Evolutionary conservation across 2,797 vertebrate genomes (phyloP).

Genomic region (Gallirallus australis): DNA sequence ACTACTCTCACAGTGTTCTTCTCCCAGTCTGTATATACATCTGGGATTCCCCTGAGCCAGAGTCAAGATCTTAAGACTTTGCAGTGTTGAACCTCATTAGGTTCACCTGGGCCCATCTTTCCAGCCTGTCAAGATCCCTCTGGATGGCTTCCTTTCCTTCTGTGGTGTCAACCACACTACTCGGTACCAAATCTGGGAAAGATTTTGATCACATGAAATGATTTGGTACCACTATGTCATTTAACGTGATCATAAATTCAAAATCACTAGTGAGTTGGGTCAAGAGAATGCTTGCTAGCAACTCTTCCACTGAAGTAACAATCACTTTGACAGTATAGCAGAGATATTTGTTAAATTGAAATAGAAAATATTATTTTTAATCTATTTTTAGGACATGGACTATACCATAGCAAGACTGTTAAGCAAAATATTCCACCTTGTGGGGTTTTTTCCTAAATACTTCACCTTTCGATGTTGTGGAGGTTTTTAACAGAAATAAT

Average conservation of each 20-base stretch:
- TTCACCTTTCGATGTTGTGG: neutral
- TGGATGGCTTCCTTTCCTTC: too few relatives aligned
- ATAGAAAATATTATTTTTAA: neutral
- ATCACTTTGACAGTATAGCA: neutral
- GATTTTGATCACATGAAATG: too few relatives aligned
- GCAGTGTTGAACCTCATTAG: too few relatives aligned
- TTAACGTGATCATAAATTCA: conserved; percentile 8
- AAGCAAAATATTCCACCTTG: neutral
- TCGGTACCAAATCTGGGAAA: too few relatives aligned
- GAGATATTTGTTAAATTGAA: neutral
- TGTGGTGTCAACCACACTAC: too few relatives aligned
- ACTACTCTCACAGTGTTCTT: too few relatives aligned
- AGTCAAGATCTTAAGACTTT: too few relatives aligned
- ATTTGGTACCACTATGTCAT: conserved; percentile 9
- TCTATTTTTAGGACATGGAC: neutral
- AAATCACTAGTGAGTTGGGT: neutral
- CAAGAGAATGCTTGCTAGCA: neutral
- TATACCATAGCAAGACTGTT: neutral
- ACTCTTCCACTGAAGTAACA: neutral
- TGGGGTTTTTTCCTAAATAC: neutral
- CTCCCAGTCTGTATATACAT: too few relatives aligned
- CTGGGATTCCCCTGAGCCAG: too few relatives aligned
- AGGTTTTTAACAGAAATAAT: neutral
- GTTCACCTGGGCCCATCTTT: too few relatives aligned
- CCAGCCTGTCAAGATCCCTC: too few relatives aligned